Evolutionary conservation across 1,140 invertebrate species (phyloP).

Genomic region (Drosophila micromelanica): DNA sequence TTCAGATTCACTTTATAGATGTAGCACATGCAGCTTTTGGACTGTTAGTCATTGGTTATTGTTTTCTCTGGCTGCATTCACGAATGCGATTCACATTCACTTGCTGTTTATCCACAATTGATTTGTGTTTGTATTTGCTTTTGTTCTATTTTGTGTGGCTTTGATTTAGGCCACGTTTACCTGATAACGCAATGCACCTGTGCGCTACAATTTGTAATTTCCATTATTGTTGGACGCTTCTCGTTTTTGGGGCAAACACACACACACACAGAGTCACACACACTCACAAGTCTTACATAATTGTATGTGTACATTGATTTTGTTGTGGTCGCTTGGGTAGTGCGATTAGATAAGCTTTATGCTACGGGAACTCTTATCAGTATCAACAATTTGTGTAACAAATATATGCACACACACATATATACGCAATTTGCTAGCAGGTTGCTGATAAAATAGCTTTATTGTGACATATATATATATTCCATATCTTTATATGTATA

Average conservation of each 20-base stretch:
- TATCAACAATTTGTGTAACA: constrained; percentile 56
- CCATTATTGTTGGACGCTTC: constrained; percentile 38
- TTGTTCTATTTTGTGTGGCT: constrained; percentile 50
- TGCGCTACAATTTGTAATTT: constrained; percentile 40
- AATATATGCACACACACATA: constrained; percentile 1
- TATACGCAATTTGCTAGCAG: constrained; percentile 7
- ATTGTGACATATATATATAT: constrained; percentile 41
- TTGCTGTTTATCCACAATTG: constrained; percentile 5
- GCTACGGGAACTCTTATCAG: constrained; percentile 41
- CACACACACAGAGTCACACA: constrained; percentile 1
- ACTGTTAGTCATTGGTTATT: constrained; percentile 6
- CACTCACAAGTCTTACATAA: constrained; percentile 17
- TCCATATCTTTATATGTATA: neutral
- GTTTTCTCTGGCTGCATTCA: constrained; percentile 16
- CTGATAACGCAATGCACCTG: constrained; percentile 57
- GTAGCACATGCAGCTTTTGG: too few species aligned
- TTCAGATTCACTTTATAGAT: too few species aligned
- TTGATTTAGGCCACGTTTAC: constrained; percentile 67
- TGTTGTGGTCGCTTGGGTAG: constrained; percentile 46
- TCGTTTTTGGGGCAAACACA: constrained; percentile 42
- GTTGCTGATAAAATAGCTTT: constrained; percentile 43
- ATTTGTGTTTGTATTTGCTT: constrained; percentile 35
- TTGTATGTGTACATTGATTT: constrained; percentile 44
- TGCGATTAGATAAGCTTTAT: constrained; percentile 70
- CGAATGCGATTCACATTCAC: constrained; percentile 1